Evolutionary conservation across 2,888 invertebrate genomes (phyloP).

Genomic region (Linhomoeus sp.): DNA sequence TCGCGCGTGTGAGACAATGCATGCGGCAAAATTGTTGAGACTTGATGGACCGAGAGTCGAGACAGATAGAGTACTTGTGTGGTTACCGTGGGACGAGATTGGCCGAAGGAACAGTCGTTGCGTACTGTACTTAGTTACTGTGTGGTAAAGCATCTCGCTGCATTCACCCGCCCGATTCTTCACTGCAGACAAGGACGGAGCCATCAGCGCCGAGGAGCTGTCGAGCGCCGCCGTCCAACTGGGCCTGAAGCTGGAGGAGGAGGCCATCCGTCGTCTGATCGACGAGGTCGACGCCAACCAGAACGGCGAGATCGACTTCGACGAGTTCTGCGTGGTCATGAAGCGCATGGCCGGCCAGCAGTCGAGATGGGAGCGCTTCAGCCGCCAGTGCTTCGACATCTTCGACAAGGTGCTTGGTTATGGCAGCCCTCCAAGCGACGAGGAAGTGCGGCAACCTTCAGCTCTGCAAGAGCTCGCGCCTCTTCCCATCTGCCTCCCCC

Average conservation of each 20-base stretch:
- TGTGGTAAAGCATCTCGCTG: no score
- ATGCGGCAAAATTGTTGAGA: no score
- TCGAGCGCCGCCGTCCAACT: background rate
- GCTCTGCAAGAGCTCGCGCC: constrained; percentile 20
- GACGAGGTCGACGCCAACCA: constrained; percentile 18
- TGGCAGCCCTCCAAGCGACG: no score
- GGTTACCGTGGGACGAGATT: no score
- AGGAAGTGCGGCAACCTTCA: background rate
- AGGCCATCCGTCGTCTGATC: background rate
- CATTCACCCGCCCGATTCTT: no score
- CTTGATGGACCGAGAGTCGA: no score
- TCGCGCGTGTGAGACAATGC: no score
- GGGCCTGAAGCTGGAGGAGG: background rate
- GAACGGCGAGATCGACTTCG: constrained; percentile 25
- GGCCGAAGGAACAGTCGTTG: no score
- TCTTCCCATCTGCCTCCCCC: no score
- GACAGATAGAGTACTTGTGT: no score
- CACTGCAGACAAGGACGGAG: background rate
- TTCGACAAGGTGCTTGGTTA: constrained; percentile 16
- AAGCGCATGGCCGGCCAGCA: constrained; percentile 20
- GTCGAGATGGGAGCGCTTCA: constrained; percentile 21
- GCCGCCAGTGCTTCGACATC: constrained; percentile 21
- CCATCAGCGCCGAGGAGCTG: background rate
- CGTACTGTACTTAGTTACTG: no score
- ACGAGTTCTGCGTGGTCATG: constrained; percentile 19